These are phyloP conservation scores for Pristionchus japonicus DNA, from an alignment of 2,888 invertebrate genomes.

Conservation along the genomic window DNA sequence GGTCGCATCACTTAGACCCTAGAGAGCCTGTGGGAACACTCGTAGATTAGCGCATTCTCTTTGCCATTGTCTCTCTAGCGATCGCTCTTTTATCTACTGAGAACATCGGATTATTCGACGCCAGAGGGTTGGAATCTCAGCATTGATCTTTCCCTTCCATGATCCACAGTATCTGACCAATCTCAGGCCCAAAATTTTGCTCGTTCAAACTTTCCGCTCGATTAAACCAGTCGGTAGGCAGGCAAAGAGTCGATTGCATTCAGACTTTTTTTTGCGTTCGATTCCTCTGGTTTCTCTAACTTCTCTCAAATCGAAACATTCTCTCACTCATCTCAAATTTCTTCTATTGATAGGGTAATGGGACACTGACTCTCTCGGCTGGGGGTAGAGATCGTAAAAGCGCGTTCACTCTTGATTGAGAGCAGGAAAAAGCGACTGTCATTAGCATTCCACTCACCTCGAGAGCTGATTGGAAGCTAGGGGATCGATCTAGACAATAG, in stretches of 20 bases:
- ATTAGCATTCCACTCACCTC: not conserved
- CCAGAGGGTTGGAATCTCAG: not conserved
- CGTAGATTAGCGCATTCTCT: slow-evolving; percentile 12
- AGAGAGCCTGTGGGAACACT: not conserved
- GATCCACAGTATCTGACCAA: not conserved
- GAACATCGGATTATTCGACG: slow-evolving; percentile 9
- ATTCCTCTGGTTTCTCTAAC: not conserved
- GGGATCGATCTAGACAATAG: too few species aligned
- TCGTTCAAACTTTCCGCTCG: slow-evolving; percentile 25
- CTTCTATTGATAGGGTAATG: slow-evolving; percentile 41
- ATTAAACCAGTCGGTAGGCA: slow-evolving; percentile 36
- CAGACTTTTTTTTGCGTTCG: slow-evolving; percentile 14
- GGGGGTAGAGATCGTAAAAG: slow-evolving; percentile 15
- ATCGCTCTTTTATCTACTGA: not conserved
- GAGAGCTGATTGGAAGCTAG: not conserved
- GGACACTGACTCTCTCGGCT: slow-evolving; percentile 37
- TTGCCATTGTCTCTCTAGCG: not conserved
- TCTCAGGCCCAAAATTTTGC: slow-evolving; percentile 8
- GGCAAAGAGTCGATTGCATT: slow-evolving; percentile 16
- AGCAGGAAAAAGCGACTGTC: slow-evolving; percentile 1
- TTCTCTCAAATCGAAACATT: not conserved
- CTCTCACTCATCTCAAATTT: slow-evolving; percentile 33
- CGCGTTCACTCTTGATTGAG: not conserved
- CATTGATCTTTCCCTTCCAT: not conserved
- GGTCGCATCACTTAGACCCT: not conserved